A percentile compares a stretch with the other conserved stretches of the same genome.
These are phyloP conservation scores for Hozukius guyotensis DNA, from an alignment of 2,797 vertebrate species.

Conservation along the genomic window DNA sequence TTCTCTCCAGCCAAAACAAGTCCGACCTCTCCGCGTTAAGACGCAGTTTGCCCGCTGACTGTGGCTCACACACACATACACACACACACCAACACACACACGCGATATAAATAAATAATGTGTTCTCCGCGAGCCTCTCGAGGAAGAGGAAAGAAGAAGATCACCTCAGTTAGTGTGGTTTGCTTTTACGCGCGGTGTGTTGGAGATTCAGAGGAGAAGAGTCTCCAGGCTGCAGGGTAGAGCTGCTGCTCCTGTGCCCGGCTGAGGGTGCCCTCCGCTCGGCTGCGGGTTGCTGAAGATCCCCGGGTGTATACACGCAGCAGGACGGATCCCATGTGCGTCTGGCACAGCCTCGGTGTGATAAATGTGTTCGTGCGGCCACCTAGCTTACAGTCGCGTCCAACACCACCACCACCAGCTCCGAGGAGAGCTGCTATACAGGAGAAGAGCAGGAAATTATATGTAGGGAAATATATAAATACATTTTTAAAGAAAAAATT, in stretches of 20 bases:
- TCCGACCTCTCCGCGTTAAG: constrained; percentile 62
- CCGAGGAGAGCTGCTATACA: neutral
- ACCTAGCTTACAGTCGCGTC: constrained; percentile 71
- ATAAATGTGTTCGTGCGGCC: constrained; percentile 73
- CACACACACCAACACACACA: neutral
- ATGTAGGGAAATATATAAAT: constrained; percentile 6
- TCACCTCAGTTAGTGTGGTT: constrained; percentile 13
- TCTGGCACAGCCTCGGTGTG: constrained; percentile 50
- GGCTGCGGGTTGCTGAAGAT: constrained; percentile 58
- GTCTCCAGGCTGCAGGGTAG: constrained; percentile 6
- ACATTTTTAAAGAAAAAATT: constrained; percentile 17
- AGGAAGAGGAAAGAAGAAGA: neutral
- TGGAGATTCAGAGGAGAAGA: constrained; percentile 2
- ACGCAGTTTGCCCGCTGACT: constrained; percentile 67
- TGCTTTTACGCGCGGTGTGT: neutral
- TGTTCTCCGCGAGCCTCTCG: constrained; percentile 21
- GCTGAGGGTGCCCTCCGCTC: constrained; percentile 52
- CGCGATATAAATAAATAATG: constrained; percentile 54
- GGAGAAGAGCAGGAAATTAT: neutral
- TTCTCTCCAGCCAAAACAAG: constrained; percentile 37
- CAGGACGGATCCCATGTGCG: constrained; percentile 70
- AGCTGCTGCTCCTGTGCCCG: constrained; percentile 42
- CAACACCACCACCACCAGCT: constrained; percentile 32
- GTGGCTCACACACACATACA: constrained; percentile 18
- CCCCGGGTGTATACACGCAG: constrained; percentile 22